Evolutionary conservation across 2,888 invertebrate genomes (phyloP).

Genomic region (Calephelis perditalis): DNA sequence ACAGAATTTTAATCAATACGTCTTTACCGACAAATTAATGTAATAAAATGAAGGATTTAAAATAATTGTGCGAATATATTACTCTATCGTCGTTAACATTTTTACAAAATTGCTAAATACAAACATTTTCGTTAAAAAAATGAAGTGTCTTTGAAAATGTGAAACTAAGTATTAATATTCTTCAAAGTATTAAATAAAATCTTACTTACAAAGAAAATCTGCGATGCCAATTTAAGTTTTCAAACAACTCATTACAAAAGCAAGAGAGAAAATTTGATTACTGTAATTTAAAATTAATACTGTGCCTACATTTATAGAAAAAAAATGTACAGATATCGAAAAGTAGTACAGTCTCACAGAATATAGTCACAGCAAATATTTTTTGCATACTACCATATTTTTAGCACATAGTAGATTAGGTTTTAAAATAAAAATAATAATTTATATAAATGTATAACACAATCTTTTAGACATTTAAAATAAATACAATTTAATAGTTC

Average conservation of each 20-base stretch:
- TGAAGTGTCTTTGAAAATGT: too few relatives aligned
- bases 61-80: too few relatives aligned
- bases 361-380: conserved; percentile 31
- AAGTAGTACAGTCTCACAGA: conserved; percentile 45
- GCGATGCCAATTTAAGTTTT: too few relatives aligned
- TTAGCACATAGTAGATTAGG: not conserved
- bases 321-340: conserved; percentile 50
- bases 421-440: conserved; percentile 17
- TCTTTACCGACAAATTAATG: not conserved
- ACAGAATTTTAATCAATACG: not conserved
- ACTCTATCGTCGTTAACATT: too few relatives aligned
- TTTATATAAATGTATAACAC: conserved; percentile 4
- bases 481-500: conserved; percentile 3
- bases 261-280: too few relatives aligned
- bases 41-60: too few relatives aligned
- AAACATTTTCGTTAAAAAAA: too few relatives aligned
- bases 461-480: conserved; percentile 4
- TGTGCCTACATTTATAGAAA: conserved; percentile 36
- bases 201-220: too few relatives aligned
- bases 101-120: too few relatives aligned
- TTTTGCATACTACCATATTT: conserved; percentile 17
- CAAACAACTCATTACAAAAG: too few relatives aligned
- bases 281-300: not conserved
- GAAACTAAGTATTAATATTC: too few relatives aligned
- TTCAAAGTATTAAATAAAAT: too few relatives aligned